Evolutionary conservation across 2,888 invertebrate species (phyloP).

Genomic region (Philereme vetulata): DNA sequence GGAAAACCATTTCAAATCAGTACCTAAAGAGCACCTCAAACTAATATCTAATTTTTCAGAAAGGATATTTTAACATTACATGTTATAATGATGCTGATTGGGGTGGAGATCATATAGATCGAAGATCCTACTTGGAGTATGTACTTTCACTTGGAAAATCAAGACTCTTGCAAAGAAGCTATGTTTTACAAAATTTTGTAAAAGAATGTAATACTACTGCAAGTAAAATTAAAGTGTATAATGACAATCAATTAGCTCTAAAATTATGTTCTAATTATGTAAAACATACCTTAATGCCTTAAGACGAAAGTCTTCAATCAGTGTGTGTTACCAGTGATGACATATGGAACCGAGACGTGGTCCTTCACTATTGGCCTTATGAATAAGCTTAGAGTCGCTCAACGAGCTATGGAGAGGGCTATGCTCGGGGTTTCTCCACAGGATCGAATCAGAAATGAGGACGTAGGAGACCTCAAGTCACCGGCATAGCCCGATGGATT

Average conservation of each 20-base stretch:
- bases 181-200: background rate
- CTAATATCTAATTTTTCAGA: slow-evolving; percentile 1
- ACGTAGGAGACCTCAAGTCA: too few relatives aligned
- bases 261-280: background rate
- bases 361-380: too few relatives aligned
- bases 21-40: slow-evolving; percentile 34
- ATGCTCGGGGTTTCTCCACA: too few relatives aligned
- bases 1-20: slow-evolving; percentile 34
- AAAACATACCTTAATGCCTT: too few relatives aligned
- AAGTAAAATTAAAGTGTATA: background rate
- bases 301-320: too few relatives aligned
- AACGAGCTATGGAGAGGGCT: too few relatives aligned
- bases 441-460: too few relatives aligned
- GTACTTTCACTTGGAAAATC: background rate
- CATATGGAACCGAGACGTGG: too few relatives aligned
- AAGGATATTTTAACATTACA: background rate
- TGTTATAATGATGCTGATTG: slow-evolving; percentile 6
- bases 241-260: background rate
- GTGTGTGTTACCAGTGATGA: too few relatives aligned
- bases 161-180: slow-evolving; percentile 1
- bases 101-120: background rate
- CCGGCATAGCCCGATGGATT: too few relatives aligned
- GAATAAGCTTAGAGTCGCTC: too few relatives aligned
- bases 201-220: background rate
- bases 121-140: background rate